Evolutionary conservation across 2,797 vertebrate species (phyloP), one percentile per base, ranked within the genome.

Genomic region (Ambastaia sidthimunki): DNA sequence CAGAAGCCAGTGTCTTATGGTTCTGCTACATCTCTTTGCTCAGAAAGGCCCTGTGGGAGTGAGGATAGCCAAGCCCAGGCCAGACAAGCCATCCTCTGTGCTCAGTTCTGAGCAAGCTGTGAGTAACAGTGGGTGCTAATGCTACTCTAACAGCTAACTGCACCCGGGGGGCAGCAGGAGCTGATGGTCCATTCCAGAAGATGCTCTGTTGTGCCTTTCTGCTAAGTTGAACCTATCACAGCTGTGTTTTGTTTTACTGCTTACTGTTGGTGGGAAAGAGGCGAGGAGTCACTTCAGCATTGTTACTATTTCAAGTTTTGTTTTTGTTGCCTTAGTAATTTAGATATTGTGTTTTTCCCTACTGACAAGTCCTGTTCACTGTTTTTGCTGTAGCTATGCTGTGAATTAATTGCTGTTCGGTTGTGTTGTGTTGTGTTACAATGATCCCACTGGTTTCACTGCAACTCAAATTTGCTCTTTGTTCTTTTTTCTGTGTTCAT

Each of bases 1-100:
- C 34, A 55, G 23, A 25, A 78, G 52, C n/a, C 85, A 7, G 90
- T 88, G 60, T 88, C 71, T 92, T 85, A 83, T 85, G 2, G 55
- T 54, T 85, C 83, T 78, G 87, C 86, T 47, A 85, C 84, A 82
- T 90, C 50, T 90, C 28, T 90, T 88, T 86, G 68, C 86, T 89
- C 82, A 90, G 90, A 91, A 92, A 90, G 89, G 86, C 87, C 87
- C 89, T 84, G 78, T 86, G 83, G 87, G 85, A 87, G 75, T 88
- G 83, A 82, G 84, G 88, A 84, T 80, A 77, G 66, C 67, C 47
- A 86, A 86, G 84, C 57, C 71, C 83, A 48, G 25, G 75, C 82
- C 84, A 87, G 85, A 80, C 83, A 11, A 79, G 83, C 76, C 60
- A 66, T 83, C 80, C 71, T 69, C 66, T 55, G 77, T 84, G 83